Conservation (phyloP, 30 jellyfish, hydroid and myxozoan species). For the Clytia hemisphaerica region DNA sequence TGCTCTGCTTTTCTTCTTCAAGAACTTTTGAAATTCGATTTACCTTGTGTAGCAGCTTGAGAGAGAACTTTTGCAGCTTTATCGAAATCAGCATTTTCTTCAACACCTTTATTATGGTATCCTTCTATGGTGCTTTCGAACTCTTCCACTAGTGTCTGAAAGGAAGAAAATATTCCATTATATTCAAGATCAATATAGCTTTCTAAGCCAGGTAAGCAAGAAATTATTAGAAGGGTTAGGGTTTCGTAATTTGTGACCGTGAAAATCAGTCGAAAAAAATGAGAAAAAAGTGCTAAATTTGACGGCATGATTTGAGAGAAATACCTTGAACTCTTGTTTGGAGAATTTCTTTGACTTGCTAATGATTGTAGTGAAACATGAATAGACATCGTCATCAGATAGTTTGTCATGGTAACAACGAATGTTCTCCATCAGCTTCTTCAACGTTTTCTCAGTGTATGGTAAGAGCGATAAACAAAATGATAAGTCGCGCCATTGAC, state of each 20-base stretch:
- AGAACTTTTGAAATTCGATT: too few relatives aligned
- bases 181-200: not conserved
- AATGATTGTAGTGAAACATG: slow-evolving; percentile 47
- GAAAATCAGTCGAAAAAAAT: too few relatives aligned
- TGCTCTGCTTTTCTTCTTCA: too few relatives aligned
- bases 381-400: slow-evolving; percentile 61
- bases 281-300: too few relatives aligned
- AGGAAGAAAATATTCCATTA: too few relatives aligned
- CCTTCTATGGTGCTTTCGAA: slow-evolving; percentile 62
- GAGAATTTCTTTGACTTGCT: slow-evolving; percentile 72
- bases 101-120: slow-evolving; percentile 68
- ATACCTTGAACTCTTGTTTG: slow-evolving; percentile 85
- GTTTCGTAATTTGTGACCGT: too few relatives aligned
- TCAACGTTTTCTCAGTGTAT: slow-evolving; percentile 77
- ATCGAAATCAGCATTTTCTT: slow-evolving; percentile 67
- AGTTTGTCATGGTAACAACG: slow-evolving; percentile 76
- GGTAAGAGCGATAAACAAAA: slow-evolving; percentile 80
- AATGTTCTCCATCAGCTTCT: slow-evolving; percentile 72
- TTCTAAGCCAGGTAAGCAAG: not conserved
- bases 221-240: too few relatives aligned
- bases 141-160: slow-evolving; percentile 74
- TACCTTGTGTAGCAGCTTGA: slow-evolving; percentile 26
- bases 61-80: slow-evolving; percentile 69
- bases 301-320: too few relatives aligned
- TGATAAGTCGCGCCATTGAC: slow-evolving; percentile 90